phyloP scores from a whole-genome alignment of 2,113 vertebrate genomes.

The Tupaia tana region DNA sequence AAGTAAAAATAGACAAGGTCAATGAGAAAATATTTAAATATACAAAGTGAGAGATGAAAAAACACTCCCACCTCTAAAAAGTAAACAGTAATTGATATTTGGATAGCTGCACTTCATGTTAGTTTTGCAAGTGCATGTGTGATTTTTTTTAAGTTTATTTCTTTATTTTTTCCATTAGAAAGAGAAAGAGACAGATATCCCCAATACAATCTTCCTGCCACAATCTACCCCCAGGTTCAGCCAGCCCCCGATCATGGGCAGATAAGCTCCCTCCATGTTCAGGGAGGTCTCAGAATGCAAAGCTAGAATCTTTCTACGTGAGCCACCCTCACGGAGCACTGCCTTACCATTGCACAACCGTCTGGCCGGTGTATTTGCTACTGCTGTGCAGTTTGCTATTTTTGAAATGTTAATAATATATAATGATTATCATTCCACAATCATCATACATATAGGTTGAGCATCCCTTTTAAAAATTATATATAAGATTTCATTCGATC shows the following conservation, averaged over 20 bases:
- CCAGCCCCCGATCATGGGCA: no score
- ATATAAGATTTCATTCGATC: background rate
- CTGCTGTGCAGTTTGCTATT: background rate
- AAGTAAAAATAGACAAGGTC: background rate
- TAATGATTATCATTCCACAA: background rate
- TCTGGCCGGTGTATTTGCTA: no score
- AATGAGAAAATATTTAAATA: background rate
- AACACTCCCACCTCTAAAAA: background rate
- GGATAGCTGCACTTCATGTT: background rate
- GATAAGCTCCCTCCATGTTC: no score
- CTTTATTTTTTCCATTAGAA: no score
- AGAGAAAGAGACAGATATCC: no score
- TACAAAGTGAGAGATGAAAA: background rate
- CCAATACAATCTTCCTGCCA: no score
- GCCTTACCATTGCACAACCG: no score
- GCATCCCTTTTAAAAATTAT: background rate
- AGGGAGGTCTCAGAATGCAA: no score
- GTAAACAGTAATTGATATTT: background rate
- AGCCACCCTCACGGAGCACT: no score
- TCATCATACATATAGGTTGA: background rate
- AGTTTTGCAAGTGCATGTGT: background rate
- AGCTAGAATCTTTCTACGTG: no score
- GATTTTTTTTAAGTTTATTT: no score
- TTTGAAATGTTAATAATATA: background rate
- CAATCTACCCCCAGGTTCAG: no score